phyloP scores from a whole-genome alignment of 1,140 invertebrate species.

The Anastrepha ludens region DNA sequence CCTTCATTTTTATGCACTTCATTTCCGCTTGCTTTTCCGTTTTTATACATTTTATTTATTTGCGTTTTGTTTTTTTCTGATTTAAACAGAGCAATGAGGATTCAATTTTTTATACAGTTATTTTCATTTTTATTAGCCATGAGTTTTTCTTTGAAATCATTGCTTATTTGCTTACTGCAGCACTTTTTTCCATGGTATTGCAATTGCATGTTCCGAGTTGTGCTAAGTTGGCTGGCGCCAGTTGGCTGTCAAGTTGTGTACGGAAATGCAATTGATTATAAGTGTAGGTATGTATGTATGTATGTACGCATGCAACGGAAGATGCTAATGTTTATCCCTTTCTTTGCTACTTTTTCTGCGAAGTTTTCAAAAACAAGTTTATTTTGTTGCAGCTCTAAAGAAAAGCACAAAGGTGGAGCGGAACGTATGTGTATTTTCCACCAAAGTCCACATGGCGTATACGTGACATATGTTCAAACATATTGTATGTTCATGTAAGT shows the following conservation, averaged over 20 bases:
- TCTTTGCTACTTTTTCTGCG: background rate
- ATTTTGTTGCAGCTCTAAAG: background rate
- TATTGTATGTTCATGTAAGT: too few species aligned
- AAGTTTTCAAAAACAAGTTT: background rate
- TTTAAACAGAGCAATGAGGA: background rate
- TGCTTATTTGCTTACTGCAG: background rate
- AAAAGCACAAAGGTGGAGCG: background rate
- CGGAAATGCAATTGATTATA: background rate
- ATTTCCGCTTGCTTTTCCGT: background rate
- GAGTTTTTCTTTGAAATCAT: constrained; percentile 21
- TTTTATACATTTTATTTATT: background rate
- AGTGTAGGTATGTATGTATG: background rate
- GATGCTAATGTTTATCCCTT: constrained; percentile 39
- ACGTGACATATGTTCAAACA: background rate
- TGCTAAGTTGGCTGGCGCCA: constrained; percentile 23
- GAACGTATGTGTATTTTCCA: background rate
- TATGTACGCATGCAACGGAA: background rate
- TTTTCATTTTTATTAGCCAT: background rate
- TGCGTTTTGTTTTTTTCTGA: background rate
- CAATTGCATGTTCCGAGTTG: constrained; percentile 16
- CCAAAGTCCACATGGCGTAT: constrained; percentile 25
- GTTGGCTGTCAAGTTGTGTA: background rate
- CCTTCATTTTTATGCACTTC: constrained; percentile 23
- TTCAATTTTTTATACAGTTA: background rate
- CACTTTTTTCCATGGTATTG: background rate